Evolutionary conservation across 1,140 invertebrate species (phyloP), one percentile per base, ranked within the genome.

Genomic region (Caenorhabditis inopinata): DNA sequence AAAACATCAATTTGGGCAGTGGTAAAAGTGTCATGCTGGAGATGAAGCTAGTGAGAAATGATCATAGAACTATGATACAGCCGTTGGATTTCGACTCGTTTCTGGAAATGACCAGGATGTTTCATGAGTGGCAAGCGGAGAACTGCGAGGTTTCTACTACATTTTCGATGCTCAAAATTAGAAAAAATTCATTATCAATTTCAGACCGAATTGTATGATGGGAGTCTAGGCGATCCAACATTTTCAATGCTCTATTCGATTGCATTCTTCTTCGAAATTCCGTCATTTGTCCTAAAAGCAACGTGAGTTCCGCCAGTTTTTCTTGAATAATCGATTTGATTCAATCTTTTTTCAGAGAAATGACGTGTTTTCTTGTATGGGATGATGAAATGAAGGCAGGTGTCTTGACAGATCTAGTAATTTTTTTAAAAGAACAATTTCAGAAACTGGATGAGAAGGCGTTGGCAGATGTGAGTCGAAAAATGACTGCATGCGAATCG

Each of bases 361-460:
- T 75, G 47, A 51, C 74, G 16, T 75, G 45, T n/a, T 75, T 75
- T 21, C 45, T 75, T 23, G 74, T 75, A 7, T 75, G 74, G 74
- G 74, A 75, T 18, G 74, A 75, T 75, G 45, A 75, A 35, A 75
- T 35, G 32, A 75, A 75, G 27, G 74, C 38, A 2, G 14, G 74
- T 29, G 6, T 21, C n/a, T 38, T 18, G 6, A 45, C 25, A 25
- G 35, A 75, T 27, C 16, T 16, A 74, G n/a, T 23, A 27, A 27
- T 0, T n/a, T 74, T 14, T 73, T 0, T 0, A 18, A 73, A 42
- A 7, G 38, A 29, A 74, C 25, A 1, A 21, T 47, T 75, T 68
- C 58, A 68, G 58, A 68, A 68, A 38, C n/a, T 68, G 12, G 58
- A 68, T 12, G 58, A 68, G 11, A 35, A 42, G 11, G 58, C 58